Base-by-base conservation (phyloP, 1,140 invertebrate genomes). In the Neuroterus valhalla region DNA sequence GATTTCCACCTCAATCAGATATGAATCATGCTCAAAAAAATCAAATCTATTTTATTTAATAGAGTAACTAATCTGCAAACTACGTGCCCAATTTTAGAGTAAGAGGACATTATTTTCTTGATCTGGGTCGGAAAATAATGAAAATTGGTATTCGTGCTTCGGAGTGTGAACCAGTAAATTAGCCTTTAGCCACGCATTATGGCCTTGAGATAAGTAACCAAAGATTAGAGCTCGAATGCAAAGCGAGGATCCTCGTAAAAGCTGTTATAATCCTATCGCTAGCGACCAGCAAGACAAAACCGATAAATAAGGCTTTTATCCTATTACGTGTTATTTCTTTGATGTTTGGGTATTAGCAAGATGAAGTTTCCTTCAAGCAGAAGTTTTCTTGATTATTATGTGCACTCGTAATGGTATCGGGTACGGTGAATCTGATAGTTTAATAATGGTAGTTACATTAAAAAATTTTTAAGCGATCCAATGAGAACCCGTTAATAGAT, bases 241-340 rank as follows among this genome's bases (percentile, higher is more conserved):
- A 74, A 68, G 52, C 66, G 52, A 55, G 52, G 21, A 55, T 70
- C 76, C 45, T 67, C 75, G 81, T 83, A 82, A 82, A 83, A 82
- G 81, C 79, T 77, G 82, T 82, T 80, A 82, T 83, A 82, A 83
- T 81, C 78, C 83, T 84, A 83, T 84, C 82, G 83, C 82, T 81
- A 80, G 82, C 78, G 77, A 50, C 74, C 80, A 83, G 80, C 77
- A 83, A 78, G 45, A 71, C 55, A 46, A 69, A 82, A 74, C 74
- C 75, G 52, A 26, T 55, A 55, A 55, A 55, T 55, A 55, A 55
- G 15, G 52, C 52, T 26, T 55, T 55, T 55, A 55, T 55, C 52
- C 52, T 55, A 26, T 26, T 55, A 55, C 8, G 12, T 23, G 26
- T 55, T 55, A 55, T 31, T 55, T 55, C 26, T 21, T 55, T 52